Base-by-base conservation (phyloP, 1,140 invertebrate species). In the Trachelipus rathkii region DNA sequence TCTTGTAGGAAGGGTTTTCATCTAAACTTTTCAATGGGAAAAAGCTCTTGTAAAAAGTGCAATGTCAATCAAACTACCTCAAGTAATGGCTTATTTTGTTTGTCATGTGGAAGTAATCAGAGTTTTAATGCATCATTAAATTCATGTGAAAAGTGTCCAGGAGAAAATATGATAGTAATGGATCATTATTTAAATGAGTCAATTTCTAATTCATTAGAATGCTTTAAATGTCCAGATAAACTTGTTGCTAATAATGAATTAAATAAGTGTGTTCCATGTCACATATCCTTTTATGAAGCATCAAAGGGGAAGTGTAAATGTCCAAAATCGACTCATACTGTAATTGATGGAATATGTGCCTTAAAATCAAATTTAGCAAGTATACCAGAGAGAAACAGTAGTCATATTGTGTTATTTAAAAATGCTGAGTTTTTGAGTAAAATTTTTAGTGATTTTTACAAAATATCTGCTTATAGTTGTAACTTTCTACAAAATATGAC, bases 371-470 rank as follows among this genome's bases (percentile, higher is more conserved):
- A 82, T 3, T 76, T 84, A 0, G 53, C 82, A 5, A 77, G 83
- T 50, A 84, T 84, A 77, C 82, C 84, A 2, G 84, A 86, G 75
- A 70, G 83, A 21, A 82, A 81, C 73, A 83, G 81, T 72, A 83
- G 82, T 6, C 87, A 85, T 78, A 75, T 83, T 13, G 81, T 88
- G 6, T 82, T 85, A 66, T 87, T 84, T 78, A 80, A 83, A 21
- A 83, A 78, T 75, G 82, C 82, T 23, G 82, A 78, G 19, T 75
- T 86, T 33, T 83, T 87, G 24, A 89, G 89, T 75, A 82, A 83
- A 60, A 88, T 88, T 79, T 85, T 90, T 23, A 82, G 83, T 77
- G 83, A 82, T 2, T 83, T 90, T 81, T 81, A 89, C 19, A 78
- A 83, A 76, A 82, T 86, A 46, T 83, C 87, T 8, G 82, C 85